Conservation (phyloP, 1,140 invertebrate genomes). For the Agraylea sexmaculata region DNA sequence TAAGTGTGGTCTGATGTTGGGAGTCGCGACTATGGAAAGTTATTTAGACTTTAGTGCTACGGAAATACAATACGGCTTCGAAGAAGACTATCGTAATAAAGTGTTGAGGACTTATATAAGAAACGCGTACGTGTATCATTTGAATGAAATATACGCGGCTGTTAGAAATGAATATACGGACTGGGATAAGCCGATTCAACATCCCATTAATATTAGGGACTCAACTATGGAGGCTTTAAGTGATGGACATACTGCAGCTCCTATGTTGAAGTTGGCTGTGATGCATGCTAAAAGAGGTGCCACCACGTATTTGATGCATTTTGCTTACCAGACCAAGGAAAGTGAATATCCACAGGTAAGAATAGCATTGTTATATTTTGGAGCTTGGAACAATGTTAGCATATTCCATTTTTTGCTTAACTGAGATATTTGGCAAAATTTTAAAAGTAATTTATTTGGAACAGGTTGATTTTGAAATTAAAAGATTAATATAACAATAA, state of each 20-base stretch:
- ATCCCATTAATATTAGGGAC: constrained; percentile 70
- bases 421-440: too few relatives aligned
- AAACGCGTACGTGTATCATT: constrained; percentile 77
- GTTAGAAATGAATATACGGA: constrained; percentile 88
- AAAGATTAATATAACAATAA: too few relatives aligned
- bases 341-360: constrained; percentile 60
- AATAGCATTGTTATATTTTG: too few relatives aligned
- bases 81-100: constrained; percentile 60
- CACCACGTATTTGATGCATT: constrained; percentile 66
- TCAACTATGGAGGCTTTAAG: constrained; percentile 78
- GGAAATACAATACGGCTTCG: constrained; percentile 65
- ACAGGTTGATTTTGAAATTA: too few relatives aligned
- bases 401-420: too few relatives aligned
- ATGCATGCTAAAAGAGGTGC: constrained; percentile 57
- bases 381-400: too few relatives aligned
- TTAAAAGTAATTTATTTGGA: too few relatives aligned
- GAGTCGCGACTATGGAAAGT: constrained; percentile 61
- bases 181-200: constrained; percentile 76
- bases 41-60: constrained; percentile 63
- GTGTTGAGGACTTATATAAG: constrained; percentile 70
- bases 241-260: constrained; percentile 69
- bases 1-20: constrained; percentile 53
- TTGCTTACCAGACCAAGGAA: constrained; percentile 66
- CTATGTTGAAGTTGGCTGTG: constrained; percentile 55
- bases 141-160: constrained; percentile 85